These are phyloP conservation scores for Colletes collaris DNA, from an alignment of 2,888 invertebrate genomes.

Conservation along the genomic window DNA sequence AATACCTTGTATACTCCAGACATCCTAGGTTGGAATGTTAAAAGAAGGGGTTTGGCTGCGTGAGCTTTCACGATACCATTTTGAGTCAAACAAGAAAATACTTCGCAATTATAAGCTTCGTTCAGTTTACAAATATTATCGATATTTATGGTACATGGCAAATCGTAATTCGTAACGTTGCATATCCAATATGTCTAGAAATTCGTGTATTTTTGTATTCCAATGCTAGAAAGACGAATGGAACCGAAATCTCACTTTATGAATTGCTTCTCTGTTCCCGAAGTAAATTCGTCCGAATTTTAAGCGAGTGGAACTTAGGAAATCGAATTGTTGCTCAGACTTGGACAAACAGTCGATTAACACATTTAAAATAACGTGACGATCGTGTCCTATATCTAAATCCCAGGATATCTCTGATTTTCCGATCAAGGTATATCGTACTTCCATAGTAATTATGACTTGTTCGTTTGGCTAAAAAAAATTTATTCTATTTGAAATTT, in stretches of 20 bases:
- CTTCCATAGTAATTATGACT: conserved; percentile 72
- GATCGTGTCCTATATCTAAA: conserved; percentile 77
- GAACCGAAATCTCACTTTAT: conserved; percentile 36
- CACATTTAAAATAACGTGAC: conserved; percentile 77
- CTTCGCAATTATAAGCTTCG: conserved; percentile 71
- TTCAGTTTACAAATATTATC: conserved; percentile 72
- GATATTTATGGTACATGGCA: conserved; percentile 74
- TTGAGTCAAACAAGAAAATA: conserved; percentile 80
- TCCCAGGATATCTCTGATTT: conserved; percentile 78
- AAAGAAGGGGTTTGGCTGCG: conserved; percentile 75
- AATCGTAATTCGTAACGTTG: conserved; percentile 77
- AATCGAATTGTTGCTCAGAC: conserved; percentile 25
- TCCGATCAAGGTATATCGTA: conserved; percentile 76
- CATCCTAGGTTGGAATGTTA: conserved; percentile 82
- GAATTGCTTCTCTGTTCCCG: conserved; percentile 40
- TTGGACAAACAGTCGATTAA: conserved; percentile 69
- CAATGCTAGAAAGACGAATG: conserved; percentile 4
- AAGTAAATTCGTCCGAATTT: conserved; percentile 50
- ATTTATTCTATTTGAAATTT: background rate
- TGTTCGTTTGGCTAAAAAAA: conserved; percentile 30
- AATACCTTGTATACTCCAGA: conserved; percentile 77
- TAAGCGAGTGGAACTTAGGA: conserved; percentile 17
- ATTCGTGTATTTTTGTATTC: conserved; percentile 10
- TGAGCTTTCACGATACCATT: conserved; percentile 72
- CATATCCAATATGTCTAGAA: conserved; percentile 81